Conservation (phyloP, 2,888 invertebrate genomes). For the Polyploca ridens region DNA sequence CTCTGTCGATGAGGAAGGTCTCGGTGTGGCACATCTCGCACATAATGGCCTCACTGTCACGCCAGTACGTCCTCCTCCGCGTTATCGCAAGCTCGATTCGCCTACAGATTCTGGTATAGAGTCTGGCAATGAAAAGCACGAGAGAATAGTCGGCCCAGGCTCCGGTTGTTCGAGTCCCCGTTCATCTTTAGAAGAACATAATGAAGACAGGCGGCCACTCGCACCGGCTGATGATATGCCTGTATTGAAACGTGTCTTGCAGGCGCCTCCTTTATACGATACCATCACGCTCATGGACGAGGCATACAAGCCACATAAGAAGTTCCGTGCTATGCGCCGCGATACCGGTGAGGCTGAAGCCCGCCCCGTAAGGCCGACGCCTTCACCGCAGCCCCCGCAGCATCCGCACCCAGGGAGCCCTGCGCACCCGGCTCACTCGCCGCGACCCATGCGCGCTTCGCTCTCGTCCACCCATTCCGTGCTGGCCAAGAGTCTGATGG, state of each 20-base stretch:
- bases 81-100: constrained; percentile 94
- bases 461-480: constrained; percentile 95
- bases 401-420: constrained; percentile 77
- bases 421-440: constrained; percentile 80
- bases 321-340: constrained; percentile 94
- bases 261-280: constrained; percentile 96
- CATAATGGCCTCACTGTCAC: constrained; percentile 90
- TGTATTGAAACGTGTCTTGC: constrained; percentile 95
- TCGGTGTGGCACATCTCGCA: constrained; percentile 88
- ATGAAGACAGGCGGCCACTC: constrained; percentile 83
- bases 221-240: constrained; percentile 95
- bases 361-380: constrained; percentile 71
- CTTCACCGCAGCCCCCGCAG: constrained; percentile 81
- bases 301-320: constrained; percentile 97
- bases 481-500: constrained; percentile 95
- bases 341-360: constrained; percentile 91
- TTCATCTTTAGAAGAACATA: constrained; percentile 92
- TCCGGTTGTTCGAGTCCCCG: constrained; percentile 94
- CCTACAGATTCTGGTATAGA: constrained; percentile 97
- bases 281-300: constrained; percentile 96
- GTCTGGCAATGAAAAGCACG: constrained; percentile 95
- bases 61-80: constrained; percentile 86
- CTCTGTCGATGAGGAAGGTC: constrained; percentile 90
- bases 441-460: constrained; percentile 82
- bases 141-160: constrained; percentile 87